A percentile compares a stretch with the other conserved stretches of the same genome.
Conservation (phyloP, 2,113 vertebrate species). For the Otocyon megalotis region DNA sequence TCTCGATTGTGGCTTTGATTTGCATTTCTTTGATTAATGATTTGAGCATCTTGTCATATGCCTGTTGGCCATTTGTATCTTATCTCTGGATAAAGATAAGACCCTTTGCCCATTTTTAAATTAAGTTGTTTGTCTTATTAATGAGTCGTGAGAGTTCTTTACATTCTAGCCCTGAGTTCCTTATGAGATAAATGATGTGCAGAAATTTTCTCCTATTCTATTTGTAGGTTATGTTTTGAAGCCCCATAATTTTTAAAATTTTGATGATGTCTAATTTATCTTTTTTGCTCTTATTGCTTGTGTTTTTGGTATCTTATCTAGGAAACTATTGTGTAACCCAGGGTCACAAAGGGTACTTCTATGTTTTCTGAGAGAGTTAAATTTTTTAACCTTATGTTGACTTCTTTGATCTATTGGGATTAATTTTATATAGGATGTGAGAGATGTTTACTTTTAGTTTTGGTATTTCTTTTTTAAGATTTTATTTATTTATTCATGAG, state of each 20-base stretch:
- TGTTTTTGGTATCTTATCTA: not conserved
- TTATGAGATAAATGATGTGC: not conserved
- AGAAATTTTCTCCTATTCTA: not conserved
- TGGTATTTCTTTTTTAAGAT: not conserved
- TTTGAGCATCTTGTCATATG: not conserved
- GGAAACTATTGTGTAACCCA: not conserved
- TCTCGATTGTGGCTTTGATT: not conserved
- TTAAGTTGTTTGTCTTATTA: not conserved
- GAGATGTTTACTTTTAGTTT: conserved; percentile 34
- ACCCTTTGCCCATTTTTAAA: not conserved
- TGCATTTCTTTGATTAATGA: not conserved
- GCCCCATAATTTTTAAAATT: not conserved
- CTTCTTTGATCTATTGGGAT: not conserved
- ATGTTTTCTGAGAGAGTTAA: not conserved
- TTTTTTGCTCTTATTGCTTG: not conserved
- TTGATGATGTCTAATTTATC: not conserved
- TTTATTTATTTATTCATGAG: too few species aligned
- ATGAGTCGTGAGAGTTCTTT: not conserved
- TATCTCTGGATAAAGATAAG: not conserved
- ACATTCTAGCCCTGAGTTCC: not conserved
- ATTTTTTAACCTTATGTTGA: conserved; percentile 25
- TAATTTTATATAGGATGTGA: conserved; percentile 20
- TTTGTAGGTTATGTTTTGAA: not conserved
- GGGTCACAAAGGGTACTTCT: not conserved
- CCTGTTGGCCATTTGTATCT: not conserved